Evolutionary conservation across 2,888 invertebrate species (phyloP), one percentile per base, ranked within the genome.

Genomic region (Bibio marci): DNA sequence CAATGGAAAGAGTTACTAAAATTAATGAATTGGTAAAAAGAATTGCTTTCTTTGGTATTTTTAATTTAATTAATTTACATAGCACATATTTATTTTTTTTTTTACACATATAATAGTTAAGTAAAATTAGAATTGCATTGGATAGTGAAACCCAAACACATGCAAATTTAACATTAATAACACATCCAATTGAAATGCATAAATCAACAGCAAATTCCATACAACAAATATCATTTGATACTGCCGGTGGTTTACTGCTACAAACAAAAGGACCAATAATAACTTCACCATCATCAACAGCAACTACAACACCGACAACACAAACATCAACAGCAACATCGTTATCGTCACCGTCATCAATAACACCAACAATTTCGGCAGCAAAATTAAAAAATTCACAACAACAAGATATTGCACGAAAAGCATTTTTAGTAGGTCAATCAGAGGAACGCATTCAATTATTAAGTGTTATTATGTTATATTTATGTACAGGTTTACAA

Each of bases 401-500:
- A 13, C 49, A 47, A 30, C 46, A 45, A 25, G 45, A 47, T 5
- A 17, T 42, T 17, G 46, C 48, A 5, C 43, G 46, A 4, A 45
- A 43, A 38, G 64, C 67, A 2, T 65, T 67, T 49, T 51, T 65
- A 47, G 59, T 59, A 54, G 68, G 55, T 47, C 76, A 79, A 53
- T 77, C 82, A 32, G 91, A 92, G 55, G 77, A 83, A 46, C 79
- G 87, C 51, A 81, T 90, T 7, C 87, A 87, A 59, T 88, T 90
- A 1, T 66, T 95, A 44, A 88, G 91, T 37, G 81, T 94, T 38
- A 72, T 94, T 46, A 83, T 94, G 80, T 66, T 95, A 47, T 91
- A 94, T 62, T 86, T 90, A 61, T 95, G 92, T 63, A 83, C 92
- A 4, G 94, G 90, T 3, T 71, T 94, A 42, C 92, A 94, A 55